A percentile compares a stretch with the other conserved stretches of the same genome.
phyloP scores from a whole-genome alignment of 1,140 invertebrate genomes.

The Conopomorpha cramerella region DNA sequence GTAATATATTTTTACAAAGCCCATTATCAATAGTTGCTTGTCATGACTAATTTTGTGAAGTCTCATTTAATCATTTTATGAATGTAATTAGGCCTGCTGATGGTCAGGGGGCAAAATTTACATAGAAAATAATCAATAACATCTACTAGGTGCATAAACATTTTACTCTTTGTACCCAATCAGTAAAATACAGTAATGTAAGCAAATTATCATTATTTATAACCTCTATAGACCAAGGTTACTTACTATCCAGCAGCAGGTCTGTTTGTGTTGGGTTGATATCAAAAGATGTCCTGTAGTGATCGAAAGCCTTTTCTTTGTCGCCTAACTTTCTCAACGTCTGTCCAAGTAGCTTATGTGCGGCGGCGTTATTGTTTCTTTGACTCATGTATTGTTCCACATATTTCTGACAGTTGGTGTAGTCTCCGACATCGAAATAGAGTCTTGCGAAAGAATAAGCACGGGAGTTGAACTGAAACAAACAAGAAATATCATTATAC shows the following conservation, averaged over 20 bases:
- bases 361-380: slow-evolving; percentile 74
- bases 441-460: slow-evolving; percentile 79
- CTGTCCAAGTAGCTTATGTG: slow-evolving; percentile 80
- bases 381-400: slow-evolving; percentile 74
- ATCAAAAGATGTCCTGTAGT: slow-evolving; percentile 79
- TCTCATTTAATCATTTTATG: no score
- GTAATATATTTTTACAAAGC: no score
- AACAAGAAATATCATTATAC: slow-evolving; percentile 12
- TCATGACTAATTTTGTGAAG: no score
- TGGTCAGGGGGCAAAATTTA: not conserved
- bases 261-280: slow-evolving; percentile 79
- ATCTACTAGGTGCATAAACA: no score
- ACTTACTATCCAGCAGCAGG: slow-evolving; percentile 77
- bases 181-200: no score
- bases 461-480: slow-evolving; percentile 74
- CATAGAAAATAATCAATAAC: no score
- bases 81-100: not conserved
- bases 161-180: no score
- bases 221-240: slow-evolving; percentile 1
- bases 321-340: slow-evolving; percentile 73
- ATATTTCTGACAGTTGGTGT: slow-evolving; percentile 75
- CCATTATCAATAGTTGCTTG: no score
- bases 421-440: slow-evolving; percentile 81
- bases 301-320: slow-evolving; percentile 75
- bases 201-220: not conserved